Evolutionary conservation across 2,888 invertebrate genomes (phyloP).

Genomic region (Craniophora ligustri): DNA sequence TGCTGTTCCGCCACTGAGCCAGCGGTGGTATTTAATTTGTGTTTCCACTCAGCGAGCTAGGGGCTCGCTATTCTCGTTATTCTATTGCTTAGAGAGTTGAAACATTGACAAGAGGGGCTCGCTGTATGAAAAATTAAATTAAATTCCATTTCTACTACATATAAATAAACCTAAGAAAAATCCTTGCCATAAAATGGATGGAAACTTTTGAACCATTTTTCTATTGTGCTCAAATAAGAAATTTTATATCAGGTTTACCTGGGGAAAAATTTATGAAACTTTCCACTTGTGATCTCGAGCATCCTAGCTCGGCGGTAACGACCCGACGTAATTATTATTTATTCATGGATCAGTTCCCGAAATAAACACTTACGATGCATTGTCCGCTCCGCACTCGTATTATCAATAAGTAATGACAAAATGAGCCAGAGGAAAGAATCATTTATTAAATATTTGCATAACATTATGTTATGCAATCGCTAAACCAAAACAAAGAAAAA

Average conservation of each 20-base stretch:
- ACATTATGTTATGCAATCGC: neutral
- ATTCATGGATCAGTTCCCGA: constrained; percentile 30
- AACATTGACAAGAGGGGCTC: too few species aligned
- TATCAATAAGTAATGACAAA: constrained; percentile 11
- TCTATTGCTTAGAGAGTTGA: too few species aligned
- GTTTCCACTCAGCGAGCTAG: too few species aligned
- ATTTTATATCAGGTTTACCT: too few species aligned
- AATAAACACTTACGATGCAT: constrained; percentile 33
- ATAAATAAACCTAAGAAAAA: too few species aligned
- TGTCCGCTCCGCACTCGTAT: neutral
- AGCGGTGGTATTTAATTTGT: too few species aligned
- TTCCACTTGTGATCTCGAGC: constrained; percentile 11
- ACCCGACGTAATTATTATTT: constrained; percentile 36
- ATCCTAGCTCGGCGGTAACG: constrained; percentile 11
- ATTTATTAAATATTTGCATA: neutral
- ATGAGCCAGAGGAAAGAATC: neutral
- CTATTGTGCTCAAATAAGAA: neutral
- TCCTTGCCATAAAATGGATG: too few species aligned
- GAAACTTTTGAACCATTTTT: neutral
- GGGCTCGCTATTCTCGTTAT: too few species aligned
- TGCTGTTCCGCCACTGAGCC: too few species aligned
- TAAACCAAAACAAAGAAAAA: too few species aligned
- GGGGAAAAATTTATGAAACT: constrained; percentile 9
- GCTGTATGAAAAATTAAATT: too few species aligned
- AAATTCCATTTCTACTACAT: neutral